Evolutionary conservation across 2,888 invertebrate genomes (phyloP).

Genomic region (Sarcophaga caerulescens): DNA sequence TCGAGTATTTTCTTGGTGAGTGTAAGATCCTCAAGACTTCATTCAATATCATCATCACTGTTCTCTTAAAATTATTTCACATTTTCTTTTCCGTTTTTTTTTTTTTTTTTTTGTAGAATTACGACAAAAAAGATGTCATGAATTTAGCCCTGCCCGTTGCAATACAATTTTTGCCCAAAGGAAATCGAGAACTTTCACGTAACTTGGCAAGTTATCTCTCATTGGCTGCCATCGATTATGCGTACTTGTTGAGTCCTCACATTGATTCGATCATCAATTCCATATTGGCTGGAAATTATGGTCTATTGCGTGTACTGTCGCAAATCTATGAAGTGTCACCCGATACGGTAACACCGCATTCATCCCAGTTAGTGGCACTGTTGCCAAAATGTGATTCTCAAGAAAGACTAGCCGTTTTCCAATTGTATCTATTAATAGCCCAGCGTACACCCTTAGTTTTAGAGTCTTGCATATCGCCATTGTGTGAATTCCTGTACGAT

Average conservation of each 20-base stretch:
- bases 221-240: constrained; percentile 95
- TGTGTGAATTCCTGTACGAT: constrained; percentile 88
- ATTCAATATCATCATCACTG: neutral
- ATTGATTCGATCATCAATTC: constrained; percentile 95
- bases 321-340: constrained; percentile 95
- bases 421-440: constrained; percentile 91
- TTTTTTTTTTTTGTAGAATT: constrained; percentile 82
- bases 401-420: constrained; percentile 92
- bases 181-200: constrained; percentile 93
- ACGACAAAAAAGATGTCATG: constrained; percentile 84
- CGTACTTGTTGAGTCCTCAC: constrained; percentile 91
- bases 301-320: constrained; percentile 92
- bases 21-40: constrained; percentile 43
- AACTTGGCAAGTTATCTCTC: constrained; percentile 96
- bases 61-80: neutral
- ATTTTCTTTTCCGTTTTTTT: neutral
- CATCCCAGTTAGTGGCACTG: constrained; percentile 88
- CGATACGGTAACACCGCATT: constrained; percentile 92
- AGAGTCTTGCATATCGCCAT: constrained; percentile 90
- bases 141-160: constrained; percentile 90
- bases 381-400: constrained; percentile 92
- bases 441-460: constrained; percentile 90
- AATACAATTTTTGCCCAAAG: constrained; percentile 94
- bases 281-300: constrained; percentile 94
- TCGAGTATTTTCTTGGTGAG: constrained; percentile 95